Evolutionary conservation across 2,888 invertebrate genomes (phyloP).

Genomic region (Coelinius sp.): DNA sequence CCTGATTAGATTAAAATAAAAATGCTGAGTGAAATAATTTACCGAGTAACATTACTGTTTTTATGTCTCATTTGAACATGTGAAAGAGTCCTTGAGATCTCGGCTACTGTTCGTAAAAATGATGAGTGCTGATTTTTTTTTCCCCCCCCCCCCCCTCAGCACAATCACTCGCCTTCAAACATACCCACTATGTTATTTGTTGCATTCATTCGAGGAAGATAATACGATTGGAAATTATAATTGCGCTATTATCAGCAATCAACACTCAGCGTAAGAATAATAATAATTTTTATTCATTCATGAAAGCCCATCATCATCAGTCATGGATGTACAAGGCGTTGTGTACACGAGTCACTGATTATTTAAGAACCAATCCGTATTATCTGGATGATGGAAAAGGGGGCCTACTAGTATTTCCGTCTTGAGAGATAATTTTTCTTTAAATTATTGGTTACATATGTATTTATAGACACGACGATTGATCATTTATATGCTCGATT

Average conservation of each 20-base stretch:
- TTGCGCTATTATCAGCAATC: neutral
- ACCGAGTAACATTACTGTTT: neutral
- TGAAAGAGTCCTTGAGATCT: neutral
- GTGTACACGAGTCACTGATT: neutral
- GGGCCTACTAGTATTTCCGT: constrained; percentile 21
- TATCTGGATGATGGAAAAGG: constrained; percentile 27
- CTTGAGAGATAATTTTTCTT: constrained; percentile 17
- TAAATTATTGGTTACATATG: constrained; percentile 6
- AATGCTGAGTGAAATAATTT: neutral
- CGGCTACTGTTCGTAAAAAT: neutral
- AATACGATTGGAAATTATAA: neutral
- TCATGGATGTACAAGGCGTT: neutral
- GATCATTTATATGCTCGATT: constrained; percentile 18
- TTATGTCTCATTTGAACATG: neutral
- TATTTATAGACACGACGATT: constrained; percentile 15
- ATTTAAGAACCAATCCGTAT: constrained; percentile 15
- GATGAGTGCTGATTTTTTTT: neutral
- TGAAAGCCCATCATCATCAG: neutral
- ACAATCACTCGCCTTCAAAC: neutral
- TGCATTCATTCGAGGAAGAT: no score
- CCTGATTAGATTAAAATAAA: constrained; percentile 6
- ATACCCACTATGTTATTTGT: neutral
- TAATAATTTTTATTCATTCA: neutral
- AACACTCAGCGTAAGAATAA: neutral
- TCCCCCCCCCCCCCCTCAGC: neutral